These are phyloP conservation scores for Menidia beryllina DNA, from an alignment of 2,113 vertebrate species.

Conservation along the genomic window DNA sequence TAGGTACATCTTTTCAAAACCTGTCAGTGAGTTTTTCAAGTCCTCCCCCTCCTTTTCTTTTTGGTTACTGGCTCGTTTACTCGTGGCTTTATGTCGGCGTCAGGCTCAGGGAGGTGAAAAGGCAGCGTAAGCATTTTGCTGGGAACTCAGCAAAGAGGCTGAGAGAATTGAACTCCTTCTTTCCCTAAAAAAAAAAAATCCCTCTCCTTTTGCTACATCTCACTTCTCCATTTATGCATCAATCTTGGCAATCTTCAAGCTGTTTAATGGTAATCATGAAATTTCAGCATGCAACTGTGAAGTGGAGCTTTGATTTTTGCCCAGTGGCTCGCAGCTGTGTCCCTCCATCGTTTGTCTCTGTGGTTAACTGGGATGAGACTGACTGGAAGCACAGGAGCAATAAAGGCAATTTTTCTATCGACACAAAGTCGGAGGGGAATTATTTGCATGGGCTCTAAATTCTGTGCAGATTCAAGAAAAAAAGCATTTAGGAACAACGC, in stretches of 20 bases:
- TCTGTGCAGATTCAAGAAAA: too few species aligned
- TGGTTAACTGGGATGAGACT: slow-evolving; percentile 24
- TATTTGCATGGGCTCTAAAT: too few species aligned
- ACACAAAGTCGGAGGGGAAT: too few species aligned
- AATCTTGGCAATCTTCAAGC: slow-evolving; percentile 17
- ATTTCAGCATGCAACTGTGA: slow-evolving; percentile 43
- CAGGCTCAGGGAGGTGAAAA: slow-evolving; percentile 18
- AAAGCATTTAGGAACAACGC: too few species aligned
- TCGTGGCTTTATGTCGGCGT: slow-evolving; percentile 23
- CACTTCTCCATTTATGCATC: background rate
- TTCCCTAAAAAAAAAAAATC: too few species aligned
- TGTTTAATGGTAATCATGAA: slow-evolving; percentile 12
- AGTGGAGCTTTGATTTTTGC: slow-evolving; percentile 48
- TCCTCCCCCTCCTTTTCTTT: slow-evolving; percentile 1
- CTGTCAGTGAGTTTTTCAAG: slow-evolving; percentile 36
- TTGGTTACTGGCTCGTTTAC: slow-evolving; percentile 4
- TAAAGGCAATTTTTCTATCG: background rate
- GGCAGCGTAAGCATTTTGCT: background rate
- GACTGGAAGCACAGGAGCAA: slow-evolving; percentile 1
- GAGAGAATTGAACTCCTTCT: too few species aligned
- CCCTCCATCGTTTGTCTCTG: slow-evolving; percentile 38
- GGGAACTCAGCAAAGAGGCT: slow-evolving; percentile 1
- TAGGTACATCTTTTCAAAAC: slow-evolving; percentile 71
- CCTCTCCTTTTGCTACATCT: slow-evolving; percentile 6
- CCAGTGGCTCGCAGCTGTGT: slow-evolving; percentile 34